Evolutionary conservation across 2,113 vertebrate species (phyloP).

Genomic region (Ceuthmochares aereus): DNA sequence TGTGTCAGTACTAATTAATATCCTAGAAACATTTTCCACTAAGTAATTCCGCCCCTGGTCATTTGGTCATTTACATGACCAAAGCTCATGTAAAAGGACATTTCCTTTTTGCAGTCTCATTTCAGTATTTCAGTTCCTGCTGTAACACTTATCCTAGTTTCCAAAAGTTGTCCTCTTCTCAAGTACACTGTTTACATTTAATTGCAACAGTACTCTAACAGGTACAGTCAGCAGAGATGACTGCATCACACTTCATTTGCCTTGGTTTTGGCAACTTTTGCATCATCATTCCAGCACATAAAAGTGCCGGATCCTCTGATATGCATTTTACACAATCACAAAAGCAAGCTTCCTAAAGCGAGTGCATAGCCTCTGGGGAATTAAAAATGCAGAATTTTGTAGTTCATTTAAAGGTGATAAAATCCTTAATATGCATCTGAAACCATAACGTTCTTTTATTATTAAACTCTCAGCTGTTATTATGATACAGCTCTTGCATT

Average conservation of each 20-base stretch:
- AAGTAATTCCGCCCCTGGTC: neutral
- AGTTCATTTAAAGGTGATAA: neutral
- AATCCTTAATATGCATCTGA: neutral
- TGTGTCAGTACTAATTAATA: neutral
- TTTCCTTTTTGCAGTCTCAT: neutral
- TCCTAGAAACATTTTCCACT: neutral
- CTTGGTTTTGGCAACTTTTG: neutral
- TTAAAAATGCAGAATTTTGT: neutral
- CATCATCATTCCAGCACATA: neutral
- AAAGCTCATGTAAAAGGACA: neutral
- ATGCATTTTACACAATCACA: neutral
- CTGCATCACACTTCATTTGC: neutral
- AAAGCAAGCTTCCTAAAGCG: neutral
- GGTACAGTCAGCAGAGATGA: neutral
- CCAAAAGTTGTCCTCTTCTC: neutral
- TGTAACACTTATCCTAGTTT: neutral
- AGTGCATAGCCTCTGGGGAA: neutral
- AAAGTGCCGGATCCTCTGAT: neutral
- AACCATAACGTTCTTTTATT: neutral
- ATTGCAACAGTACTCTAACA: neutral
- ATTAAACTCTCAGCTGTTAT: neutral
- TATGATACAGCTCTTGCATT: neutral
- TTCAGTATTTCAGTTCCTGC: neutral
- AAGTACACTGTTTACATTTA: neutral
- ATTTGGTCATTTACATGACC: no score